Conservation (phyloP, 2,113 vertebrate species). For the Eudyptes chrysolophus region DNA sequence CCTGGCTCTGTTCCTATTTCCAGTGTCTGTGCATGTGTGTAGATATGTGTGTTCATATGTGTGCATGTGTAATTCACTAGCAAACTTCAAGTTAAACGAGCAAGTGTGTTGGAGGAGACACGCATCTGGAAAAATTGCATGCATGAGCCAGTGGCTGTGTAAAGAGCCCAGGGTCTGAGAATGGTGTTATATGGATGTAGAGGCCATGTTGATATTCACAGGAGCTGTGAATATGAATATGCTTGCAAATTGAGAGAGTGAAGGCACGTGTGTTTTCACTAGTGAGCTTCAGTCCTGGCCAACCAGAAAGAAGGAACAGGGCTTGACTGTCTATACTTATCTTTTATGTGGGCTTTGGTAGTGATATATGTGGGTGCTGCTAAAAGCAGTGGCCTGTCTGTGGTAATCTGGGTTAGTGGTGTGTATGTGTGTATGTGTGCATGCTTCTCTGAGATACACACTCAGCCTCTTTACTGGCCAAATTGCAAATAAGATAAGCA, state of each 20-base stretch:
- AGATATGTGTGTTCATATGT: fast-evolving
- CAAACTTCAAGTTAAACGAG: background rate
- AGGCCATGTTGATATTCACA: background rate
- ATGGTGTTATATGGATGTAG: background rate
- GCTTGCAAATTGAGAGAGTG: background rate
- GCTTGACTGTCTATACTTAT: background rate
- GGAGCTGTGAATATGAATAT: background rate
- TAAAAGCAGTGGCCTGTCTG: background rate
- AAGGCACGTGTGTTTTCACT: background rate
- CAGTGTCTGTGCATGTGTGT: background rate
- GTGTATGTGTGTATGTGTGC: fast-evolving
- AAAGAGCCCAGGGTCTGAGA: background rate
- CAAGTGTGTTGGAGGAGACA: background rate
- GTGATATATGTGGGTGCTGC: background rate
- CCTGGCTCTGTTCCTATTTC: background rate
- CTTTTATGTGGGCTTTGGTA: background rate
- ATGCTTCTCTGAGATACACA: background rate
- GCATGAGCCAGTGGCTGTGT: background rate
- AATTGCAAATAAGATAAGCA: background rate
- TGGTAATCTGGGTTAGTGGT: background rate
- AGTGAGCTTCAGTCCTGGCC: background rate
- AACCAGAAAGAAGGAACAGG: background rate
- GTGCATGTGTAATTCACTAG: background rate
- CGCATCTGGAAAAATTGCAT: background rate
- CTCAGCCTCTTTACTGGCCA: background rate